These are phyloP conservation scores for Riptortus pedestris DNA, from an alignment of 1,140 invertebrate species.

Conservation along the genomic window DNA sequence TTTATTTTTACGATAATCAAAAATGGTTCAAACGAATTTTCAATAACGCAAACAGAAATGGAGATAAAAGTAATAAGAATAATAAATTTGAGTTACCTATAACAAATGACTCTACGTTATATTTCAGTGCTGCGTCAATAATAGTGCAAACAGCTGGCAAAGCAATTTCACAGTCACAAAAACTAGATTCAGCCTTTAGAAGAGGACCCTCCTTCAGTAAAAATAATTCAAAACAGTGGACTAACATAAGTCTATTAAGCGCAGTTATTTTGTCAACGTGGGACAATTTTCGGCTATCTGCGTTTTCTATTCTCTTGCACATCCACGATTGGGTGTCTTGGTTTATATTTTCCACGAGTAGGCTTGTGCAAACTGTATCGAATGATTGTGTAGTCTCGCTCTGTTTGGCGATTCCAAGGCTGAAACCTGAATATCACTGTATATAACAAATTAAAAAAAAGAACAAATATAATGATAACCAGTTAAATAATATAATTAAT, in stretches of 20 bases:
- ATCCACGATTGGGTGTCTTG: neutral
- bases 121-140: neutral
- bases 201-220: neutral
- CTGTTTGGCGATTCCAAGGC: neutral
- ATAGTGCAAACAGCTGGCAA: neutral
- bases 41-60: too few species aligned
- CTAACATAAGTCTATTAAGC: constrained; percentile 3
- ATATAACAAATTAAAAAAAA: too few species aligned
- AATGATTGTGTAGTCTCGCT: neutral
- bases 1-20: too few species aligned
- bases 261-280: neutral
- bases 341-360: neutral
- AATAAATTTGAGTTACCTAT: neutral
- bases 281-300: neutral
- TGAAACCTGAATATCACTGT: neutral
- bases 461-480: too few species aligned
- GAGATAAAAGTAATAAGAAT: too few species aligned
- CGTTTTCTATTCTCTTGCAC: neutral
- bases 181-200: neutral
- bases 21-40: too few species aligned
- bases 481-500: too few species aligned
- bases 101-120: neutral
- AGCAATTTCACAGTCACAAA: neutral
- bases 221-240: constrained; percentile 6
- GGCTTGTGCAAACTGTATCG: neutral